These are phyloP conservation scores for Chiloscyllium punctatum DNA, from an alignment of 2,797 vertebrate species.

Conservation along the genomic window DNA sequence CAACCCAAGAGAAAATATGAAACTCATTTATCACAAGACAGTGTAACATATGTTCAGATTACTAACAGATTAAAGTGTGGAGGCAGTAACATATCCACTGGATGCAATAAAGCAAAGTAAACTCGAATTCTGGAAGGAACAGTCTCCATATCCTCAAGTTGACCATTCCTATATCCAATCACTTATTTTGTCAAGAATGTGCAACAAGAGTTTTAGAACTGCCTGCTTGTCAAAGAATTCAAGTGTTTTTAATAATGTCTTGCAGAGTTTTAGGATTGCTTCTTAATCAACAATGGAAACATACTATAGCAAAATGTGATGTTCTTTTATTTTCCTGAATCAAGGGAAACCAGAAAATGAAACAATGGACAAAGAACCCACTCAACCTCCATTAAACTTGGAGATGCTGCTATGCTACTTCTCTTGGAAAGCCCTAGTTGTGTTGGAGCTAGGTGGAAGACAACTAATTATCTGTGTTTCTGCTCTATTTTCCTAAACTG, in stretches of 20 bases:
- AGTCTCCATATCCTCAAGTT: background rate
- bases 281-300: background rate
- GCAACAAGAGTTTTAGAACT: background rate
- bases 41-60: too few relatives aligned
- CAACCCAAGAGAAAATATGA: background rate
- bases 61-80: too few relatives aligned
- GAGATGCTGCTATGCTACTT: too few relatives aligned
- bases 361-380: background rate
- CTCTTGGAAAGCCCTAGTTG: background rate
- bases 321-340: background rate
- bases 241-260: background rate
- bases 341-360: background rate
- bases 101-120: background rate
- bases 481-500: background rate
- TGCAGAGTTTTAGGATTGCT: background rate
- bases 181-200: background rate
- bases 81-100: background rate
- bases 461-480: background rate
- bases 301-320: background rate
- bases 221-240: background rate
- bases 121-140: background rate
- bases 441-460: too few relatives aligned
- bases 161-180: background rate
- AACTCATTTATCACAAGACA: background rate
- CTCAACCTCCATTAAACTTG: background rate